Conservation (phyloP, 2,113 vertebrate species). For the Merops nubicus region DNA sequence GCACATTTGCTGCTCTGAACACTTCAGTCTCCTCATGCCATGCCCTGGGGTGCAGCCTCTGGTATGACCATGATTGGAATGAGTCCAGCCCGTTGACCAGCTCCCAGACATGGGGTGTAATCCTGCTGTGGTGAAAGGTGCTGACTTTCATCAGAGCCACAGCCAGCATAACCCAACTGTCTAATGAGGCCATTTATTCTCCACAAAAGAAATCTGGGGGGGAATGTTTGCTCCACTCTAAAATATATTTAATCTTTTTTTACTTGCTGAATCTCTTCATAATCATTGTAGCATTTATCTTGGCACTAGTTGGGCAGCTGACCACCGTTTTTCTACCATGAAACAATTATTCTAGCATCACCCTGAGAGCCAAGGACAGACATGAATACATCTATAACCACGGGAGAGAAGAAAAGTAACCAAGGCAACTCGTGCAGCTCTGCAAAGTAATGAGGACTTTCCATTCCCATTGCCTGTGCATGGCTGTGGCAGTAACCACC, state of each 20-base stretch:
- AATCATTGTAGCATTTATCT: neutral
- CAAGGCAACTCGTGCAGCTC: neutral
- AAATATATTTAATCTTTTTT: neutral
- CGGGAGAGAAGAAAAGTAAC: neutral
- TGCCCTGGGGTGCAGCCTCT: neutral
- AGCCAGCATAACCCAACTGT: neutral
- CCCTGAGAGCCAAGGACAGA: neutral
- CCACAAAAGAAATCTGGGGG: neutral
- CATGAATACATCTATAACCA: neutral
- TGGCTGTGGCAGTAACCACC: neutral
- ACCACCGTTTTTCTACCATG: neutral
- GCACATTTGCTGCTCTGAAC: neutral
- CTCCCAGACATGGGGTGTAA: neutral
- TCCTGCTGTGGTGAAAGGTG: neutral
- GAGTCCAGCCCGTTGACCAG: neutral
- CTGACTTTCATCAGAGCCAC: neutral
- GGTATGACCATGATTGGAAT: neutral
- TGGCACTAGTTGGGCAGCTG: neutral
- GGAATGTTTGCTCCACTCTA: neutral
- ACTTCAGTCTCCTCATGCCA: neutral
- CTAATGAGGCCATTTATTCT: neutral
- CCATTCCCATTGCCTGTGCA: neutral
- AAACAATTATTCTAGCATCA: neutral
- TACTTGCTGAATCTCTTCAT: neutral
- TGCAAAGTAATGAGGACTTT: neutral